Evolutionary conservation across 2,888 invertebrate genomes (phyloP).

Genomic region (Steinernema hermaphroditum): DNA sequence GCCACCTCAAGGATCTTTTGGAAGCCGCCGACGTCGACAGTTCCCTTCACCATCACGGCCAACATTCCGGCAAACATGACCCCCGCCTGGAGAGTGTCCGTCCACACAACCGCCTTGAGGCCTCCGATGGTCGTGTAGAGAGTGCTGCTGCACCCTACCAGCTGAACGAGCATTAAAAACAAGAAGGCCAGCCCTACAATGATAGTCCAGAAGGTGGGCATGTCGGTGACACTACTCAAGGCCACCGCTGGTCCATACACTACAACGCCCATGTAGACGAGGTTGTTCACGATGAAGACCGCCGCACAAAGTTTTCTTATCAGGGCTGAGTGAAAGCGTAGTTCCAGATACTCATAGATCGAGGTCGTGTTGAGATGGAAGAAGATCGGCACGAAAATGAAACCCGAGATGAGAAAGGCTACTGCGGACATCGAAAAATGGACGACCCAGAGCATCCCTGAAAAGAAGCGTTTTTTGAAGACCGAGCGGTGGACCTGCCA

Average conservation of each 20-base stretch:
- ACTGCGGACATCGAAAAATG: not conserved
- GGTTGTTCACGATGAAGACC: conserved; percentile 31
- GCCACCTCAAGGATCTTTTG: conserved; percentile 5
- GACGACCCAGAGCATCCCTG: conserved; percentile 49
- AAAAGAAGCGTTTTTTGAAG: too few relatives aligned
- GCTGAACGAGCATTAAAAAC: conserved; percentile 18
- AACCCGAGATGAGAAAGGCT: conserved; percentile 27
- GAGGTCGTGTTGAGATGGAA: conserved; percentile 23
- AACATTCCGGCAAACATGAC: conserved; percentile 34
- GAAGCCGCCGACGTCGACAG: conserved; percentile 29
- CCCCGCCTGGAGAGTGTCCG: conserved; percentile 34
- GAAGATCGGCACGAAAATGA: conserved; percentile 36
- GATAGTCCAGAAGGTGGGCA: conserved; percentile 22
- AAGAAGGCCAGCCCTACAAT: too few relatives aligned
- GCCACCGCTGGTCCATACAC: conserved; percentile 36
- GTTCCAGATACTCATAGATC: conserved; percentile 39
- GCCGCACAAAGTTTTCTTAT: conserved; percentile 28
- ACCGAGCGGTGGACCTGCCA: too few relatives aligned
- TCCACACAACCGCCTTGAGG: conserved; percentile 38
- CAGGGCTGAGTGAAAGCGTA: conserved; percentile 32
- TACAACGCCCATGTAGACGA: conserved; percentile 37
- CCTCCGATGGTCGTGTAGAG: conserved; percentile 38
- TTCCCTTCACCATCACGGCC: conserved; percentile 12
- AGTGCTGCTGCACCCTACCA: conserved; percentile 27
- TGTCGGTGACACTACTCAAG: conserved; percentile 31